These are phyloP conservation scores for Campoplex nolae DNA, from an alignment of 2,888 invertebrate species.

Conservation along the genomic window DNA sequence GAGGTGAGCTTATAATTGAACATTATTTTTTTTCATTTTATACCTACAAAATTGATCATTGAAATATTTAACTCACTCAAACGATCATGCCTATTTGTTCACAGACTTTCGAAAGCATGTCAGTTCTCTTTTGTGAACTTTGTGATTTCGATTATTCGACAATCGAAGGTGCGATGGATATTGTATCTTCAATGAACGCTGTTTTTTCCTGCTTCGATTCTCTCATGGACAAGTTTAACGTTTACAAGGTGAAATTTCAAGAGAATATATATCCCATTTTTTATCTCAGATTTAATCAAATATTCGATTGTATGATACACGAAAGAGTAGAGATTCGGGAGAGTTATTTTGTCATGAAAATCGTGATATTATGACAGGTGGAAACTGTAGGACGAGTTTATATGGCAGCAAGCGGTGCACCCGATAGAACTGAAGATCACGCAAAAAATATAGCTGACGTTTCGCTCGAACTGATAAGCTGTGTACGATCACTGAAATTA, in stretches of 20 bases:
- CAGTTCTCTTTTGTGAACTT: slow-evolving; percentile 92
- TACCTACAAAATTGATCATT: background rate
- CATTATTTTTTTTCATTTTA: too few species aligned
- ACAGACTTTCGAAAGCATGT: slow-evolving; percentile 90
- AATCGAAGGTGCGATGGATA: slow-evolving; percentile 89
- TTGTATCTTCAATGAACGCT: slow-evolving; percentile 93
- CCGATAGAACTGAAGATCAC: slow-evolving; percentile 90
- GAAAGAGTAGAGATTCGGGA: background rate
- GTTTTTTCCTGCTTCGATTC: slow-evolving; percentile 94
- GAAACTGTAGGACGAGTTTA: slow-evolving; percentile 97
- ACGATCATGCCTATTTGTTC: background rate
- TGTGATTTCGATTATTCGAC: slow-evolving; percentile 87
- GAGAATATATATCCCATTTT: background rate
- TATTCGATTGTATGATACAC: background rate
- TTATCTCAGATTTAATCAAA: background rate
- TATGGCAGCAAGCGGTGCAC: slow-evolving; percentile 96
- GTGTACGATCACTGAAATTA: slow-evolving; percentile 88
- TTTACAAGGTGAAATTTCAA: slow-evolving; percentile 90
- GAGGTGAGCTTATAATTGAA: slow-evolving; percentile 86
- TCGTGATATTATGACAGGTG: slow-evolving; percentile 86
- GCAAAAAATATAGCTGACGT: slow-evolving; percentile 92
- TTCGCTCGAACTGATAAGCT: slow-evolving; percentile 90
- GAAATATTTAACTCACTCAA: background rate
- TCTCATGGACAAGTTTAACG: slow-evolving; percentile 92
- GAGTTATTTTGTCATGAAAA: background rate